Percentiles rank a stretch among this genome's conserved stretches.
Evolutionary conservation across 1,140 invertebrate genomes (phyloP).

Genomic region (Spodoptera frugiperda): DNA sequence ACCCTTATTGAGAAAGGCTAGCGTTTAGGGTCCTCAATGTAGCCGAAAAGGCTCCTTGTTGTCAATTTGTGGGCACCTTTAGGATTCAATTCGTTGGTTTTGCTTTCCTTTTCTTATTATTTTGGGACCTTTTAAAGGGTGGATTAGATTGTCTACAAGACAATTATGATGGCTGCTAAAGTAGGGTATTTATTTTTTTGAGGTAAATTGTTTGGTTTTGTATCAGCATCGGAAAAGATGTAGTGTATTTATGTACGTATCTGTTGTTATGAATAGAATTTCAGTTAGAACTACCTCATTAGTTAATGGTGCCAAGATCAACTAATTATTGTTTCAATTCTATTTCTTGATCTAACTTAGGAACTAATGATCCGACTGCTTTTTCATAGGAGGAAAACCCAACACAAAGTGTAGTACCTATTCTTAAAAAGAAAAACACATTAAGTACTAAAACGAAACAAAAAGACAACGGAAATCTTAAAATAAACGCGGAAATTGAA

Average conservation of each 20-base stretch:
- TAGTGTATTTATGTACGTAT: too few species aligned
- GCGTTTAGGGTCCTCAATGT: constrained; percentile 14
- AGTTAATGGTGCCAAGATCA: too few species aligned
- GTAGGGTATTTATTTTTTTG: neutral
- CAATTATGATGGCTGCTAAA: neutral
- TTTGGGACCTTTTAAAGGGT: constrained; percentile 1
- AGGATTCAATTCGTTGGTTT: constrained; percentile 23
- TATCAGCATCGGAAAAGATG: neutral
- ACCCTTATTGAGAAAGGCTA: constrained; percentile 15
- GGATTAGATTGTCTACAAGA: neutral
- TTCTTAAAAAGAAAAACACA: too few species aligned
- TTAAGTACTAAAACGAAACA: too few species aligned
- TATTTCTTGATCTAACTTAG: too few species aligned
- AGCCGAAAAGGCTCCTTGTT: constrained; percentile 32
- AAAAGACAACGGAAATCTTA: too few species aligned
- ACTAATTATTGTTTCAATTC: too few species aligned
- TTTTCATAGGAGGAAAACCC: too few species aligned
- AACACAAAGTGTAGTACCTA: too few species aligned
- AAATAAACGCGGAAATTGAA: neutral
- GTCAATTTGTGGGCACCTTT: constrained; percentile 40
- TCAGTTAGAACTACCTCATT: too few species aligned
- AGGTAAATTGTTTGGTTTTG: neutral
- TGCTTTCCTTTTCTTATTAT: constrained; percentile 11
- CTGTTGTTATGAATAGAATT: too few species aligned
- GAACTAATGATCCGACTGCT: too few species aligned